phyloP scores from a whole-genome alignment of 2,797 vertebrate species.

The Hapalemur alaotrensis region DNA sequence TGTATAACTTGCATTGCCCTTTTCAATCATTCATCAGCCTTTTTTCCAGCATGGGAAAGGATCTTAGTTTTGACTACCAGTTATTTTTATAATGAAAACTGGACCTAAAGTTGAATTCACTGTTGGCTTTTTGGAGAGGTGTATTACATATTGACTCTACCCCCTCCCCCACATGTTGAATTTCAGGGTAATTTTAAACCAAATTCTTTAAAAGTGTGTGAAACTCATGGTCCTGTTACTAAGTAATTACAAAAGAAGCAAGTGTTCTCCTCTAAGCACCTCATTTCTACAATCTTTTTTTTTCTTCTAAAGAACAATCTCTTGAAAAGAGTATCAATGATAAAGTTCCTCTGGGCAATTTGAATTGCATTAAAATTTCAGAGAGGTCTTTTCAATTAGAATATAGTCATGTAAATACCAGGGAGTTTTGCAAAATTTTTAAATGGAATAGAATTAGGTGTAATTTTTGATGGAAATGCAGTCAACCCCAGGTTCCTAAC shows the following conservation, averaged over 20 bases:
- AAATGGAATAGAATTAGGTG: neutral
- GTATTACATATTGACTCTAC: neutral
- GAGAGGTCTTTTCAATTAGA: neutral
- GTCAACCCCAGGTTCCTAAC: neutral
- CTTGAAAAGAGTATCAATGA: neutral
- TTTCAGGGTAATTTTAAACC: neutral
- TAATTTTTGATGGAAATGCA: neutral
- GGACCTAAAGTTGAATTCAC: neutral
- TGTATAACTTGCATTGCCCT: neutral
- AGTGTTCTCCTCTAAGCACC: neutral
- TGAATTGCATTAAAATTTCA: conserved; percentile 30
- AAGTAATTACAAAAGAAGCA: neutral
- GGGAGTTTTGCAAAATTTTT: neutral
- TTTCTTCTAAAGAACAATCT: neutral
- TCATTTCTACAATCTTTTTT: neutral
- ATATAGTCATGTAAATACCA: neutral
- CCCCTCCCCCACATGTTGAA: neutral
- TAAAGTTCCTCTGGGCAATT: neutral
- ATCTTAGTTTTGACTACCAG: neutral
- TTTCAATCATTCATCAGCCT: neutral
- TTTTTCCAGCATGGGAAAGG: neutral
- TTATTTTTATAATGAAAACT: neutral
- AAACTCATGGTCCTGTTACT: neutral
- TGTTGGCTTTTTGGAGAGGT: neutral
- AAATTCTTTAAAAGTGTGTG: neutral